Evolutionary conservation across 2,888 invertebrate species (phyloP).

Genomic region (Aleiodes alternator): DNA sequence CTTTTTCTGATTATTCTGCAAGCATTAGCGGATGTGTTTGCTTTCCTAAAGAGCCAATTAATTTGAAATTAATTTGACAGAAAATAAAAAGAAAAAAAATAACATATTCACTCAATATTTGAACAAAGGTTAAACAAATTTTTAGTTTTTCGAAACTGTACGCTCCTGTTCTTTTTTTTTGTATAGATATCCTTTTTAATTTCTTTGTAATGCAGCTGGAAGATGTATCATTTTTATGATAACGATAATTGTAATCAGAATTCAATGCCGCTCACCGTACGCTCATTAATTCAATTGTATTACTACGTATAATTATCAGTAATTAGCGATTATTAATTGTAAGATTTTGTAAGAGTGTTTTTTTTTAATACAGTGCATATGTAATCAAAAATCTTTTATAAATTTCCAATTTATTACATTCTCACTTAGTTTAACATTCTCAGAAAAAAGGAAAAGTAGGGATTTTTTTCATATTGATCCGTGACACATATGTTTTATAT

Average conservation of each 20-base stretch:
- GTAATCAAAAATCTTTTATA: not conserved
- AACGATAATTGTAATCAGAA: slow-evolving; percentile 17
- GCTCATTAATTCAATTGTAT: slow-evolving; percentile 32
- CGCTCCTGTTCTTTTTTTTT: not conserved
- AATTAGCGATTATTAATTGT: slow-evolving; percentile 19
- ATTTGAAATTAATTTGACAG: slow-evolving; percentile 12
- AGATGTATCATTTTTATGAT: slow-evolving; percentile 14
- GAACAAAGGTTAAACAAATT: not conserved
- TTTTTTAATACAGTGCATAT: slow-evolving; percentile 30
- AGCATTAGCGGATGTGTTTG: slow-evolving; percentile 19
- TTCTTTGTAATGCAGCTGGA: not conserved
- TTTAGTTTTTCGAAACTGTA: slow-evolving; percentile 8
- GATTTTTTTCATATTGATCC: too few relatives aligned
- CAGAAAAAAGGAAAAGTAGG: not conserved
- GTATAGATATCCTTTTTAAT: slow-evolving; percentile 8
- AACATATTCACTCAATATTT: not conserved
- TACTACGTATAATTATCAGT: slow-evolving; percentile 17
- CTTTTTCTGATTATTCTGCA: slow-evolving; percentile 33
- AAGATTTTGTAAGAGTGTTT: slow-evolving; percentile 27
- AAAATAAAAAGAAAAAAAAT: not conserved
- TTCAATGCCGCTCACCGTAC: slow-evolving; percentile 27
- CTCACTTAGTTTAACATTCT: not conserved
- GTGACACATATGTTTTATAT: too few relatives aligned
- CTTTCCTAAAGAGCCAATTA: not conserved
- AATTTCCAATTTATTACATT: not conserved